Evolutionary conservation across 2,888 invertebrate species (phyloP), one percentile per base, ranked within the genome.

Genomic region (Gandaritis pyraliata): DNA sequence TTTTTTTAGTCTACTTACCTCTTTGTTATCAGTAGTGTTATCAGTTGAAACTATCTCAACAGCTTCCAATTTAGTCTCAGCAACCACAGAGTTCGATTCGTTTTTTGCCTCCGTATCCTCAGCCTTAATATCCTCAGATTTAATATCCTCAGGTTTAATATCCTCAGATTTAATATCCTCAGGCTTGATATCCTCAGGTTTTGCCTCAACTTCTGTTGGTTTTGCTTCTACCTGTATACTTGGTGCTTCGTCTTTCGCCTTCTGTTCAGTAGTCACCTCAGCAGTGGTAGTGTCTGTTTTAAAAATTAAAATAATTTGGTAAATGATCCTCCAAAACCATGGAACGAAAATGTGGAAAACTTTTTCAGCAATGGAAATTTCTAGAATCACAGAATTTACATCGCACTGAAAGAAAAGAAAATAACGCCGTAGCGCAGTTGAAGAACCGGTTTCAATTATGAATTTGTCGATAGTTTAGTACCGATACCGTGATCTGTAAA

Each of bases 211-310:
- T 16, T 43, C 15, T 12, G n/a, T 8, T 13, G 52, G 16, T 39
- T 38, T 30, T 0, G 16, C 46, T 30, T 48, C 52, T 5, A 18
- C 41, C 5, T 68, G 82, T 85, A 87, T 86, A 73, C 86, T 86
- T 0, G 86, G 85, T 50, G 86, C 84, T 59, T 85, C 80, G 62
- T 79, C 70, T 51, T 67, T 70, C 10, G 66, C 73, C 49, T 71
- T 73, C 12, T 69, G 69, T 12, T 67, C 52, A 0, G 66, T 15
- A 11, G 58, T 52, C 10, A 65, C 68, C 16, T 72, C 69, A 1
- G 64, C 61, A 12, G 69, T 64, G 38, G 70, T 69, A 18, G 72
- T 76, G 23, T 60, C 71, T 61, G 59, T 15, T 43, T 18, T 2
- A 47, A 12, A 41, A 33, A 52, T 11, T 1, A 41, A n/a, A n/a